Conservation (phyloP, 2,888 invertebrate genomes). For the Pristionchus exspectatus region DNA sequence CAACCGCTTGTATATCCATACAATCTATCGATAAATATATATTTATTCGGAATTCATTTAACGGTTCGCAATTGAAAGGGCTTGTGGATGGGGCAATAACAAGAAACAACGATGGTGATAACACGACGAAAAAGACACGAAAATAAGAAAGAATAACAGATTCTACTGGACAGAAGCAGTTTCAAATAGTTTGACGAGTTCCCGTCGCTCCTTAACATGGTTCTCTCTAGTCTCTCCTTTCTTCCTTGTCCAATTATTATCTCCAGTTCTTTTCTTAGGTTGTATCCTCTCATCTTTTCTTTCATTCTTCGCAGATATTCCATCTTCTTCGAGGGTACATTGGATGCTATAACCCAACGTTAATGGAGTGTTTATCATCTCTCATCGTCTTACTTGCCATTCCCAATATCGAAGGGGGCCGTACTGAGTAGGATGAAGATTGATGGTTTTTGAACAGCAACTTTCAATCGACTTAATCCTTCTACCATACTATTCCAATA, state of each 20-base stretch:
- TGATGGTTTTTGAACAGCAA: constrained; percentile 33
- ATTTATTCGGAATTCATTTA: background rate
- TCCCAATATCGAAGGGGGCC: background rate
- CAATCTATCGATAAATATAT: constrained; percentile 5
- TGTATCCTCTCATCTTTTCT: constrained; percentile 24
- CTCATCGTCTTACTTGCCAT: constrained; percentile 6
- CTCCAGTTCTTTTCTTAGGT: background rate
- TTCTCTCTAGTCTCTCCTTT: constrained; percentile 30
- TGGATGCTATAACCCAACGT: constrained; percentile 51
- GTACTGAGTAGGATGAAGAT: constrained; percentile 38
- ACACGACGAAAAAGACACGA: background rate
- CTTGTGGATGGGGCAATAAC: too few species aligned
- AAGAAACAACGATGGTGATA: background rate
- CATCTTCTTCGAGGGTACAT: constrained; percentile 42
- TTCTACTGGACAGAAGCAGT: background rate
- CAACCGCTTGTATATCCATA: background rate
- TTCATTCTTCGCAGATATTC: background rate
- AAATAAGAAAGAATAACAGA: background rate
- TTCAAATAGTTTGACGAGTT: constrained; percentile 9
- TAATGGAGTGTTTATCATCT: background rate
- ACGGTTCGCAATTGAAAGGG: too few species aligned
- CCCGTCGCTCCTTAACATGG: constrained; percentile 40
- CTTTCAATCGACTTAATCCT: constrained; percentile 41
- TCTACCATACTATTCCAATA: constrained; percentile 49
- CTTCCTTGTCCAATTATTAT: constrained; percentile 51